These are phyloP conservation scores for Andrena fulva DNA, from an alignment of 2,888 invertebrate species.

Conservation along the genomic window DNA sequence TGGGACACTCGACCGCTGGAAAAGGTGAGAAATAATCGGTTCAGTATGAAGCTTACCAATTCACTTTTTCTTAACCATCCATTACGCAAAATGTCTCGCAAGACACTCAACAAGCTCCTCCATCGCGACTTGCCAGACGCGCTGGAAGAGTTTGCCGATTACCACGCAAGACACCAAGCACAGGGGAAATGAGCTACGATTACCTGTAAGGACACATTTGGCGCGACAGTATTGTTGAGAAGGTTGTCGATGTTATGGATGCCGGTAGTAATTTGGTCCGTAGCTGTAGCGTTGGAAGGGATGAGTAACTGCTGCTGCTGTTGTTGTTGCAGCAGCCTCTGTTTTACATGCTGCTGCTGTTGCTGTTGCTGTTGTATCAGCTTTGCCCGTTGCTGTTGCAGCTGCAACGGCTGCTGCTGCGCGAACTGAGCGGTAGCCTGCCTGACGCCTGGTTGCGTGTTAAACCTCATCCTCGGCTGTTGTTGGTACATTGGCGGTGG, in stretches of 20 bases:
- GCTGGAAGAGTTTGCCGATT: too few species aligned
- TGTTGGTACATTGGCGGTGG: constrained; percentile 85
- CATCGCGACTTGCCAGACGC: too few species aligned
- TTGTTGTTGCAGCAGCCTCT: constrained; percentile 91
- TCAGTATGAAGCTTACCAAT: too few species aligned
- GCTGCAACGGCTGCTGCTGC: constrained; percentile 84
- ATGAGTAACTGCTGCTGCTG: constrained; percentile 93
- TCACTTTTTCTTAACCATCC: too few species aligned
- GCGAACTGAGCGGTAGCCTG: constrained; percentile 78
- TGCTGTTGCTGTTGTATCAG: constrained; percentile 86
- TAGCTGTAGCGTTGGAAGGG: constrained; percentile 90
- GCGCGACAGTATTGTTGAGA: constrained; percentile 93
- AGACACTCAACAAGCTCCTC: too few species aligned
- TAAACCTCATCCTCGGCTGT: constrained; percentile 80
- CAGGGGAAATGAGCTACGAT: background rate
- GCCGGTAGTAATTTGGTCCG: constrained; percentile 86
- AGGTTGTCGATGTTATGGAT: constrained; percentile 93
- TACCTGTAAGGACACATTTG: constrained; percentile 94
- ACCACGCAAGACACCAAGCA: background rate
- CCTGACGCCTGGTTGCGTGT: constrained; percentile 79
- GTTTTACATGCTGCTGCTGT: constrained; percentile 87
- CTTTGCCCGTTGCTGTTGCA: constrained; percentile 80
- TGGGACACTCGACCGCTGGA: constrained; percentile 85
- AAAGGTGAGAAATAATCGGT: constrained; percentile 17
- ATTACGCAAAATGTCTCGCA: too few species aligned